These are phyloP conservation scores for Tyto alba DNA, from an alignment of 2,113 vertebrate species.

Conservation along the genomic window DNA sequence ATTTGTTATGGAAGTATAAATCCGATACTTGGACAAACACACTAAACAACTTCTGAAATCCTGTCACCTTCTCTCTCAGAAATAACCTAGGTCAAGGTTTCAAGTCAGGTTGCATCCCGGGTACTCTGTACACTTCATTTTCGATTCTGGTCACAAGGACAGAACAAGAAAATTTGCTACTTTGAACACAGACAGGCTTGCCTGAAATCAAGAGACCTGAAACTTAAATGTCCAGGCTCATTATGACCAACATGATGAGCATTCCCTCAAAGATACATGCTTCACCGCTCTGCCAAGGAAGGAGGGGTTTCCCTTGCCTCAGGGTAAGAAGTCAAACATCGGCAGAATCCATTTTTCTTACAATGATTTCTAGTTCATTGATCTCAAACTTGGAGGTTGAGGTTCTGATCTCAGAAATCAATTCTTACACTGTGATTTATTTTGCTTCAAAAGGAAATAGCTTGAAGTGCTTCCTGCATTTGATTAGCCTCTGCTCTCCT, in stretches of 20 bases:
- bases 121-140: background rate
- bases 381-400: background rate
- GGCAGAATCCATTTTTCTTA: background rate
- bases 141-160: background rate
- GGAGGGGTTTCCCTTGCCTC: background rate
- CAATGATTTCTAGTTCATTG: background rate
- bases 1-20: background rate
- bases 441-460: background rate
- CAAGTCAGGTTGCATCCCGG: background rate
- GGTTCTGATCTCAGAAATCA: background rate
- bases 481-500: background rate
- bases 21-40: background rate
- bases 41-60: background rate
- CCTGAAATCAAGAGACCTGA: background rate
- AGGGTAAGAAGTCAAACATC: background rate
- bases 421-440: background rate
- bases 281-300: background rate
- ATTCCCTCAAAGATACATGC: rapidly evolving
- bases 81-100: background rate
- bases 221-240: background rate
- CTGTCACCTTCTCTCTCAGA: background rate
- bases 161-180: background rate
- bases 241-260: background rate
- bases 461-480: background rate
- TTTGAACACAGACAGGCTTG: background rate